Evolutionary conservation across 2,113 vertebrate genomes (phyloP).

Genomic region (Trichechus manatus): DNA sequence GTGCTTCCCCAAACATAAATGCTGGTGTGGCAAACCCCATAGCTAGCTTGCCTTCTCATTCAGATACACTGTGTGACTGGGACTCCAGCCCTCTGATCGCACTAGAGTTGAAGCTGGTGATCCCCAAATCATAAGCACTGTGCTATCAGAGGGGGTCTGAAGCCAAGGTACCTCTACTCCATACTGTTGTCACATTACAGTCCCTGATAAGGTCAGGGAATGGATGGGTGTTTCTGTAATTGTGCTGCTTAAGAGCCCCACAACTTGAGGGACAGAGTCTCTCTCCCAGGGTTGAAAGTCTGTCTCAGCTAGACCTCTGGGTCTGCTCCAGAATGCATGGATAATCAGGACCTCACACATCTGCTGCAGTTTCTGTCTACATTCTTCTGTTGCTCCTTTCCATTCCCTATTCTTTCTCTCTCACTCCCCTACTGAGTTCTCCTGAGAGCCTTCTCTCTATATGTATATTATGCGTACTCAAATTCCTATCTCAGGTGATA

Average conservation of each 20-base stretch:
- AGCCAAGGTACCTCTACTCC: background rate
- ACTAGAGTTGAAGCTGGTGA: background rate
- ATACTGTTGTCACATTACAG: background rate
- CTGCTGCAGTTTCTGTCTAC: background rate
- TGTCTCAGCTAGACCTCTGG: background rate
- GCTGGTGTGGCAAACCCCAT: background rate
- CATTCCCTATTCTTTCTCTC: background rate
- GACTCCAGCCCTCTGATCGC: rapidly evolving
- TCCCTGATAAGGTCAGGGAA: background rate
- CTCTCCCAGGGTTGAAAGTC: background rate
- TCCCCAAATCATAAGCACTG: background rate
- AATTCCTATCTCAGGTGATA: background rate
- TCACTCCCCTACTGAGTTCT: background rate
- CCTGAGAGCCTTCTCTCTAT: background rate
- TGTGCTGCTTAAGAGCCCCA: background rate
- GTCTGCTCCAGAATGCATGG: background rate
- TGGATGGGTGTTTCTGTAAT: background rate
- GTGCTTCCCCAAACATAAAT: background rate
- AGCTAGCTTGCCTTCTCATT: background rate
- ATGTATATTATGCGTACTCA: background rate
- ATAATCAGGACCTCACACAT: background rate
- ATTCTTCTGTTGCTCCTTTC: background rate
- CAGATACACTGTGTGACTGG: background rate
- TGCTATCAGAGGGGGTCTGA: background rate
- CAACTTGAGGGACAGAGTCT: rapidly evolving